These are phyloP conservation scores for Okamejei kenojei DNA, from an alignment of 2,797 vertebrate genomes.

Conservation along the genomic window DNA sequence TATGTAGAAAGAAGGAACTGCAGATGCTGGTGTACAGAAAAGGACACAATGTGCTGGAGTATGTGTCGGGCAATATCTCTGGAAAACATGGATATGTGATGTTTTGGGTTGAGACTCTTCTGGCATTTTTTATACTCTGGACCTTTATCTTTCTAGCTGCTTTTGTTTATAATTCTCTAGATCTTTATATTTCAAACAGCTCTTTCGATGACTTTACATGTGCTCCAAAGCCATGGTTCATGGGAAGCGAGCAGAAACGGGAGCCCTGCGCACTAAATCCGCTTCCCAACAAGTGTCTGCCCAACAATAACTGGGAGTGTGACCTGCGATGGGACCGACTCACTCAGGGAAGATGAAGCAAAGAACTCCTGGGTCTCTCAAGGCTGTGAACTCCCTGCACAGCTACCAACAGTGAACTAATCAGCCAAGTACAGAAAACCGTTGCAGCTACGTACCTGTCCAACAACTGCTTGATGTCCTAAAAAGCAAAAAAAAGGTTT, in stretches of 20 bases:
- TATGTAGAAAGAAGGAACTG: too few species aligned
- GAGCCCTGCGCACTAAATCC: background rate
- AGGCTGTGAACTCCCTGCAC: background rate
- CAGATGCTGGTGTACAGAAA: too few species aligned
- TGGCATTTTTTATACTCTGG: too few species aligned
- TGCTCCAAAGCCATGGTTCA: background rate
- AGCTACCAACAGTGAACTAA: background rate
- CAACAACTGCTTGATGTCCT: slow-evolving; percentile 25
- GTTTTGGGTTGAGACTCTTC: too few species aligned
- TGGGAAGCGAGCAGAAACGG: background rate
- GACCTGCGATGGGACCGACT: background rate
- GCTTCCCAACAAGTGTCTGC: background rate
- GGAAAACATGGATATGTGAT: too few species aligned
- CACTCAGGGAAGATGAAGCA: background rate
- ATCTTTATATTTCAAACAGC: too few species aligned
- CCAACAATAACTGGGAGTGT: background rate
- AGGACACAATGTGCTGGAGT: too few species aligned
- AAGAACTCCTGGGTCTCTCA: background rate
- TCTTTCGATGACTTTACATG: background rate
- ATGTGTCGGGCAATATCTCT: too few species aligned
- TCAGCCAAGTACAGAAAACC: background rate
- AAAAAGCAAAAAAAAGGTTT: background rate
- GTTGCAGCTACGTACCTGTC: background rate
- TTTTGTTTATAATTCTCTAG: too few species aligned
- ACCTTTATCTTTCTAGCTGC: too few species aligned